Evolutionary conservation across 1,140 invertebrate genomes (phyloP), one percentile per base, ranked within the genome.

Genomic region (Dendroctonus ponderosae): DNA sequence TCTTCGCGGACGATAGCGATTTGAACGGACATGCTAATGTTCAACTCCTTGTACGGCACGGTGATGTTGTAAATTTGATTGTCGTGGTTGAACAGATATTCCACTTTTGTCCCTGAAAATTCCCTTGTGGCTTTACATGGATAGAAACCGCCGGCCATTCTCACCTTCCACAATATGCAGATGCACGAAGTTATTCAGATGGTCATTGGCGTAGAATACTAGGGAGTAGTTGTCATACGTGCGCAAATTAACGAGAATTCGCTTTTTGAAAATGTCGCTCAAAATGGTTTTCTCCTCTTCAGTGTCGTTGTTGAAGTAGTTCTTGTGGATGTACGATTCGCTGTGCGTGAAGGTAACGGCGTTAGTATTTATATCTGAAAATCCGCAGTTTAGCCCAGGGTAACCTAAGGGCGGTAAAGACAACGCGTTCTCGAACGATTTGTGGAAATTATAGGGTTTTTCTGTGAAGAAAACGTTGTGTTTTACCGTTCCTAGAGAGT

Each of bases 101-200:
- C 86, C 5, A 95, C 85, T 48, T 70, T 67, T 71, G 81, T 87
- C 0, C 87, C 88, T 67, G 14, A 37, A 59, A 58, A n/a, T 56
- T 41, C n/a, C 5, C 11, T 39, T 8, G 5, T 14, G 15, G 14
- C n/a, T 52, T 52, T 9, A 46, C 9, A 52, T 52, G 8, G 5
- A 52, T 6, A 5, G 15, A 26, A 26, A 26, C 26, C 8, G 1
- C 26, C 26, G 3, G 1, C 1, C 3, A 48, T 7, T 44, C 15
- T 50, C 63, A 67, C 87, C 88, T 65, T 90, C 87, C 61, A 88
- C 86, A 40, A 96, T 87, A 78, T 93, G 93, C 7, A 97, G 77
- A 78, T 96, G 93, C 46, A 95, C 87, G 78, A 97, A 97, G 78
- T 97, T 97, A 72, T 96, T 96, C 44, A 94, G 81, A 79, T 96